Evolutionary conservation across 2,797 vertebrate species (phyloP).

Genomic region (Spinus olivaceus): DNA sequence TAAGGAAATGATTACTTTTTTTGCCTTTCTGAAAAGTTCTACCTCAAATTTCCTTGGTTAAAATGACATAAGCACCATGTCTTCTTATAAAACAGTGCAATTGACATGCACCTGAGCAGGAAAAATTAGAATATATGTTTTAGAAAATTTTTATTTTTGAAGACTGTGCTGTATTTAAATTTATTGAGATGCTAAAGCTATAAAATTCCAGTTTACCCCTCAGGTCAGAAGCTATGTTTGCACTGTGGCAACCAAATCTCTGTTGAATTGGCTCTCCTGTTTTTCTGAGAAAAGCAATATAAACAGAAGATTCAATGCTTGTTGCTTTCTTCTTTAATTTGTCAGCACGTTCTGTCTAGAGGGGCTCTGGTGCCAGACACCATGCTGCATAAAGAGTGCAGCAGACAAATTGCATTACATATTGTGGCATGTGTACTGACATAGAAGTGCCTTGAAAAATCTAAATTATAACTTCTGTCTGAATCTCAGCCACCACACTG

Average conservation of each 20-base stretch:
- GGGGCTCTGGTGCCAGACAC: constrained; percentile 56
- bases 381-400: constrained; percentile 36
- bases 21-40: not conserved
- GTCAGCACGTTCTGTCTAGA: constrained; percentile 64
- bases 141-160: not conserved
- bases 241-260: not conserved
- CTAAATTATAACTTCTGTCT: constrained; percentile 36
- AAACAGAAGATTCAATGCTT: constrained; percentile 29
- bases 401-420: constrained; percentile 60
- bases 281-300: constrained; percentile 26
- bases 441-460: constrained; percentile 42
- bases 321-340: constrained; percentile 54
- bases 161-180: not conserved
- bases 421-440: not conserved
- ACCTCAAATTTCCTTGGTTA: not conserved
- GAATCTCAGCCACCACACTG: not conserved
- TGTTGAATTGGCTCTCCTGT: not conserved
- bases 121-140: not conserved
- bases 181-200: not conserved
- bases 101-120: not conserved
- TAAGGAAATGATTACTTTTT: not conserved
- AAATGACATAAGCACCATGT: not conserved
- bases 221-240: not conserved
- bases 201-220: not conserved
- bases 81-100: not conserved